Evolutionary conservation across 2,888 invertebrate species (phyloP), one percentile per base, ranked within the genome.

Genomic region (Meloe dianella): DNA sequence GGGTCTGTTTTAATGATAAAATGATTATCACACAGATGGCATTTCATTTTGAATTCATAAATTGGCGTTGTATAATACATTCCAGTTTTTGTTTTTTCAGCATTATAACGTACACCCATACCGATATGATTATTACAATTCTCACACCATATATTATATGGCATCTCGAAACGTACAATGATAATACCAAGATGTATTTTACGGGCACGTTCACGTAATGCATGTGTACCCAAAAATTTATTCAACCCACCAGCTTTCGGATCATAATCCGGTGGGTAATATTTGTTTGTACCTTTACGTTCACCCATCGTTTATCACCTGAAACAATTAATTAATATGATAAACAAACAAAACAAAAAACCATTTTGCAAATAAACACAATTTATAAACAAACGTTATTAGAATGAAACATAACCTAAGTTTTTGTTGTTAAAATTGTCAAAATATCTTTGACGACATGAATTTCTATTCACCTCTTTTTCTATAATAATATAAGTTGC

Each of bases 121-220:
- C 98, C 99, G 65, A 99, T 96, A 81, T 98, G 99, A 85, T 96
- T 98, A 71, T 93, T 92, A 82, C 99, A 99, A 63, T 98, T 98
- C 47, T 96, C 95, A 77, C 99, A 99, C 99, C 99, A 99, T 76
- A 99, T 98, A 84, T 99, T 99, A 81, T 97, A 99, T 0, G 99
- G 99, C 98, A 99, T 97, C 86, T 99, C 99, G 86, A 99, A 99
- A 58, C 98, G 90, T 73, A 97, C 96, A 71, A 96, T 94, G 27
- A 97, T 89, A 76, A 99, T 98, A 12, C 98, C 99, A 85, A 95
- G 87, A 79, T 95, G 93, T 3, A 98, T 88, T 83, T 99, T 99
- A n/a, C 93, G 87, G 24, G 98, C 99, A 70, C 99, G 86, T 84
- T 99, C 98, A 32, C 99, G 89, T 47, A 99, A 85, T 0, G 98